phyloP scores from a whole-genome alignment of 2,113 vertebrate genomes.

The Lichenostomus cassidix region DNA sequence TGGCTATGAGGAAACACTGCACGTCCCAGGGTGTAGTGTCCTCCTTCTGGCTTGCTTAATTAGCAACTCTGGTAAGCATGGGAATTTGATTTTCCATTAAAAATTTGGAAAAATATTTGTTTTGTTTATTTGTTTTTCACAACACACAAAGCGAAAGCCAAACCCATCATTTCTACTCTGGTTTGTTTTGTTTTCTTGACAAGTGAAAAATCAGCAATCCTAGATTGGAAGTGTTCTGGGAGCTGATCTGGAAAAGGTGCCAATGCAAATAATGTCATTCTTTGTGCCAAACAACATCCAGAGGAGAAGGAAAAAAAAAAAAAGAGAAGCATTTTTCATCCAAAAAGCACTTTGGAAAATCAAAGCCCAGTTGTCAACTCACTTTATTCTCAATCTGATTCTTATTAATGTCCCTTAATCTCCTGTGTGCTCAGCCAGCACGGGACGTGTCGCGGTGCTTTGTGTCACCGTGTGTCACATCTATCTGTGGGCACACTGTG shows the following conservation, averaged over 20 bases:
- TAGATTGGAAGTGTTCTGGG: neutral
- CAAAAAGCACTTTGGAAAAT: slow-evolving; percentile 21
- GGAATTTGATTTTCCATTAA: slow-evolving; percentile 47
- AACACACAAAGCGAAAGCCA: slow-evolving; percentile 26
- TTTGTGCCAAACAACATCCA: neutral
- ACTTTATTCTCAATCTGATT: neutral
- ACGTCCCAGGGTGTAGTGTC: neutral
- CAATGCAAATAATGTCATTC: slow-evolving; percentile 37
- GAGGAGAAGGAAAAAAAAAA: neutral
- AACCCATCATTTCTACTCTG: slow-evolving; percentile 12
- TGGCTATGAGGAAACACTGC: neutral
- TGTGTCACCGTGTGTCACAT: neutral
- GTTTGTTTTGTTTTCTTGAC: slow-evolving; percentile 53
- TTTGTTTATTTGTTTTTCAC: slow-evolving; percentile 49
- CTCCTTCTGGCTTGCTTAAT: neutral
- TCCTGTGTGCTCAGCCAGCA: neutral
- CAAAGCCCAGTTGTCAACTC: neutral
- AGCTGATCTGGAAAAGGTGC: slow-evolving; percentile 47
- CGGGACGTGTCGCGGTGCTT: accelerated
- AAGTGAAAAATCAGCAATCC: slow-evolving; percentile 33
- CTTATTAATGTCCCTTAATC: neutral
- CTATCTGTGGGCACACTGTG: accelerated
- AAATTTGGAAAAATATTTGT: slow-evolving; percentile 48
- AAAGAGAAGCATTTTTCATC: neutral
- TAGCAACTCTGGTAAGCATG: neutral